These are phyloP conservation scores for Tuta absoluta DNA, from an alignment of 2,888 invertebrate genomes.

Conservation along the genomic window DNA sequence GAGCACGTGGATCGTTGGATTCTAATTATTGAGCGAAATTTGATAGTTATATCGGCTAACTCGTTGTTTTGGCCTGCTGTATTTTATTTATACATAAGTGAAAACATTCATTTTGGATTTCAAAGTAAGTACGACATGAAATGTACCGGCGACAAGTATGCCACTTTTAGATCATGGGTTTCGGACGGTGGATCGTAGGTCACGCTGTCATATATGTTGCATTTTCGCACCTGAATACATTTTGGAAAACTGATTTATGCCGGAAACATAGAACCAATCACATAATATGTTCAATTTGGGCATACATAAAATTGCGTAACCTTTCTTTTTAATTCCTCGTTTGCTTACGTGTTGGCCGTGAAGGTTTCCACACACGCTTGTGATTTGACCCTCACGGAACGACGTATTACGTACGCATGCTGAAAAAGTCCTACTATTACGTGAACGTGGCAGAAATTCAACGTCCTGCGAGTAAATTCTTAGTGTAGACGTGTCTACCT, in stretches of 20 bases:
- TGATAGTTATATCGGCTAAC: slow-evolving; percentile 64
- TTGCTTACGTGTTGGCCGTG: slow-evolving; percentile 79
- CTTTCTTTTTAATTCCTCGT: slow-evolving; percentile 73
- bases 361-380: slow-evolving; percentile 74
- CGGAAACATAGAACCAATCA: slow-evolving; percentile 5
- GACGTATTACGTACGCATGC: slow-evolving; percentile 46
- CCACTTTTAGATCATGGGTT: slow-evolving; percentile 59
- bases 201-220: slow-evolving; percentile 36
- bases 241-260: slow-evolving; percentile 8
- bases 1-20: slow-evolving; percentile 85
- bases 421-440: slow-evolving; percentile 50
- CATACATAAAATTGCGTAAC: slow-evolving; percentile 76
- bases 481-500: slow-evolving; percentile 44
- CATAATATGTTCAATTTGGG: slow-evolving; percentile 46
- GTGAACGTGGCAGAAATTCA: slow-evolving; percentile 43
- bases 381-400: slow-evolving; percentile 62
- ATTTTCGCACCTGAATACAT: slow-evolving; percentile 37
- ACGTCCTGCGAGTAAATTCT: slow-evolving; percentile 27
- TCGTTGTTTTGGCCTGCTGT: slow-evolving; percentile 53
- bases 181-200: slow-evolving; percentile 35
- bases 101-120: slow-evolving; percentile 53
- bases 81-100: slow-evolving; percentile 52
- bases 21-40: slow-evolving; percentile 66
- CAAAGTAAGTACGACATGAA: slow-evolving; percentile 64
- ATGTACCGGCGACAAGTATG: slow-evolving; percentile 61